These are phyloP conservation scores for Loripinus fragilis DNA, from an alignment of 2,888 invertebrate species.

Conservation along the genomic window DNA sequence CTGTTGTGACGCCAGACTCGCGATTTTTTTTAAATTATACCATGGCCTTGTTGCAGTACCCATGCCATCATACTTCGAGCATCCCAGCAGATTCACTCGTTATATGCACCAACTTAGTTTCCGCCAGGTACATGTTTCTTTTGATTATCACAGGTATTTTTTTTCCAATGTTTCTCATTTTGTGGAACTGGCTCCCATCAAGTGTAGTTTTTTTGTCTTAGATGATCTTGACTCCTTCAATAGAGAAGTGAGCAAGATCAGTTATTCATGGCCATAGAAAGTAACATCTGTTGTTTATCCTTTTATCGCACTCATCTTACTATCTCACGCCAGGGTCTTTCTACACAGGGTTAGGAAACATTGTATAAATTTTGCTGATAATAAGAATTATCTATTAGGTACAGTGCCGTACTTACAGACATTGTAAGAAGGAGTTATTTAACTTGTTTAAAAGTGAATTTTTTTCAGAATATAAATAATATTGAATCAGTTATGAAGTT, in stretches of 20 bases:
- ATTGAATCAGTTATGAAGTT: too few species aligned
- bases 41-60: neutral
- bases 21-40: neutral
- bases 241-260: constrained; percentile 18
- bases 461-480: too few species aligned
- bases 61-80: neutral
- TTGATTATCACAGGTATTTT: constrained; percentile 3
- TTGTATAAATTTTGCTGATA: too few species aligned
- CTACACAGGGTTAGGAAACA: too few species aligned
- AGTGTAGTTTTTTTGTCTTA: neutral
- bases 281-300: neutral
- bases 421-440: too few species aligned
- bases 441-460: too few species aligned
- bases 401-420: too few species aligned
- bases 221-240: constrained; percentile 16
- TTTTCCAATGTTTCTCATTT: neutral
- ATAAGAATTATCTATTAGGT: too few species aligned
- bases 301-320: neutral
- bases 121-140: constrained; percentile 8
- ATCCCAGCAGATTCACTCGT: neutral
- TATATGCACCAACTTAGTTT: neutral
- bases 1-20: neutral
- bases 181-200: constrained; percentile 3
- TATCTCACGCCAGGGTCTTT: too few species aligned
- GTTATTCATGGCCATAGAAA: neutral